Evolutionary conservation across 2,113 vertebrate species (phyloP).

Genomic region (Lophius piscatorius): DNA sequence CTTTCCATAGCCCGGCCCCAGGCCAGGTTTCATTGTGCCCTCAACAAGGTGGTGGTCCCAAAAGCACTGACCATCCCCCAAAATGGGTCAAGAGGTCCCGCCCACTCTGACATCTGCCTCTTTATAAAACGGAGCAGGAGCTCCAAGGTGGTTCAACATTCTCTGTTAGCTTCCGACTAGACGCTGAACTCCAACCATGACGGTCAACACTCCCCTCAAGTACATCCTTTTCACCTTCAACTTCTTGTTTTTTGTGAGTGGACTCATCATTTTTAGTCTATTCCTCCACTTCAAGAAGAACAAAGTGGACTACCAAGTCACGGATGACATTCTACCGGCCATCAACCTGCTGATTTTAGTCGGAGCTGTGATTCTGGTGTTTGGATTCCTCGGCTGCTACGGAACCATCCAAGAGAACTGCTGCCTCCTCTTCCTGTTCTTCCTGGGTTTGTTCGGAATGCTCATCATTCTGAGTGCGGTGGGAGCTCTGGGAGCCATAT

Average conservation of each 20-base stretch:
- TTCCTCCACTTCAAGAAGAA: not conserved
- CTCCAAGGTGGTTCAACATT: not conserved
- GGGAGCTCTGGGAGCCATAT: not conserved
- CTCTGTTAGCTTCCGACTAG: not conserved
- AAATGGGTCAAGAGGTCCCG: not conserved
- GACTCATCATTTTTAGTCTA: not conserved
- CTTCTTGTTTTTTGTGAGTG: slow-evolving; percentile 10
- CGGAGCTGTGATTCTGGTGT: not conserved
- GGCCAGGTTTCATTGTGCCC: slow-evolving; percentile 7
- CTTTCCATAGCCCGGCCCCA: too few relatives aligned
- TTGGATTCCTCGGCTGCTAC: slow-evolving; percentile 30
- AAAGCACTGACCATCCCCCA: too few relatives aligned
- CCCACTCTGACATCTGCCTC: not conserved
- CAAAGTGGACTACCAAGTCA: slow-evolving; percentile 5
- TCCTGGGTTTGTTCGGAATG: slow-evolving; percentile 9
- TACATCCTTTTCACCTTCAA: slow-evolving; percentile 20
- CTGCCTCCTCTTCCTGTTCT: slow-evolving; percentile 29
- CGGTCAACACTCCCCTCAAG: slow-evolving; percentile 2
- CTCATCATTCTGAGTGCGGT: slow-evolving; percentile 12
- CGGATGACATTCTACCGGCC: not conserved
- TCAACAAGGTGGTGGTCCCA: not conserved
- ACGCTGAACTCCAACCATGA: not conserved
- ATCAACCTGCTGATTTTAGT: slow-evolving; percentile 4
- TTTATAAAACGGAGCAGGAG: not conserved
- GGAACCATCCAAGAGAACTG: not conserved